Evolutionary conservation across 2,797 vertebrate genomes (phyloP).

Genomic region (Manis javanica): DNA sequence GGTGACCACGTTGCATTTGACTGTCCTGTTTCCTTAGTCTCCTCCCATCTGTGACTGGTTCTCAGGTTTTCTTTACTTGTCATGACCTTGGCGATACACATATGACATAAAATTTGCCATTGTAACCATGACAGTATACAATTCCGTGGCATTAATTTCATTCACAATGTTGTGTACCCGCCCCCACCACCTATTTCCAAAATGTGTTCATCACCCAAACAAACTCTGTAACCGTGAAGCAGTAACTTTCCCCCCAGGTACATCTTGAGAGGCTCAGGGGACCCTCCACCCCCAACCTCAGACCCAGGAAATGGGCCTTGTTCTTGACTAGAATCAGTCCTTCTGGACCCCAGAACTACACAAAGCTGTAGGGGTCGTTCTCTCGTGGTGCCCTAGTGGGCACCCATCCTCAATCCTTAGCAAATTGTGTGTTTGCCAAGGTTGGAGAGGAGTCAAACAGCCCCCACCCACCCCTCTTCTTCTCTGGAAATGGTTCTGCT

Average conservation of each 20-base stretch:
- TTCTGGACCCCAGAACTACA: not conserved
- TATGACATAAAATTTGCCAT: not conserved
- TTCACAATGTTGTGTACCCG: not conserved
- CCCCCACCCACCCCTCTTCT: fast-evolving
- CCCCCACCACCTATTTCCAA: not conserved
- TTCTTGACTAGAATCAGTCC: not conserved
- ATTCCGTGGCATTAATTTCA: not conserved
- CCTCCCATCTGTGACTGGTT: not conserved
- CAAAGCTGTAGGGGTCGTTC: not conserved
- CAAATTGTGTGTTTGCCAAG: not conserved
- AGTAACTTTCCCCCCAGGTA: not conserved
- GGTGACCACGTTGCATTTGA: fast-evolving
- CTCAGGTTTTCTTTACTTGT: not conserved
- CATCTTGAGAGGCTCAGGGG: not conserved
- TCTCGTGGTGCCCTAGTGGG: fast-evolving
- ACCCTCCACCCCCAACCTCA: not conserved
- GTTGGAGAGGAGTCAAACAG: not conserved
- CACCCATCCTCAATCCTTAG: not conserved
- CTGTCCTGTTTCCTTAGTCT: not conserved
- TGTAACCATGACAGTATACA: not conserved
- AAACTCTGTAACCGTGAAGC: not conserved
- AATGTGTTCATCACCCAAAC: not conserved
- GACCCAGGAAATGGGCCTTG: not conserved
- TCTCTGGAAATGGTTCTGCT: not conserved
- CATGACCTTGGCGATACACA: not conserved